Conservation (phyloP, 2,797 vertebrate species). For the Tragopan temminckii region DNA sequence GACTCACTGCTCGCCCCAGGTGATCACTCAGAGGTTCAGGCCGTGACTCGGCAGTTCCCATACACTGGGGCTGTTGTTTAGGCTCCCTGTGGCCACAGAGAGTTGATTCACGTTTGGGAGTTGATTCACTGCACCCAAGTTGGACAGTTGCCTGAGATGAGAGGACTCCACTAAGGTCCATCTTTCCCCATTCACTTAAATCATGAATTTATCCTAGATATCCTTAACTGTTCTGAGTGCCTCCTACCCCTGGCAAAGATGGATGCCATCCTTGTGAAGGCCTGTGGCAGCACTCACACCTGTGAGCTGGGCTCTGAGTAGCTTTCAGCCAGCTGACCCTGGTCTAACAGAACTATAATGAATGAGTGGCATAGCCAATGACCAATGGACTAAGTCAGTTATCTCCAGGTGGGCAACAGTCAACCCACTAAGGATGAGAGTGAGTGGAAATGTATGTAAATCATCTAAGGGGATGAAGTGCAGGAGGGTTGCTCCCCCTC, state of each 20-base stretch:
- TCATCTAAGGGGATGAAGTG: not conserved
- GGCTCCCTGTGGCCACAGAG: not conserved
- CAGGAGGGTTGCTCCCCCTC: not conserved
- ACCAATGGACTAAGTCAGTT: not conserved
- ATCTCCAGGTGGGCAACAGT: accelerated
- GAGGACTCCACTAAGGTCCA: not conserved
- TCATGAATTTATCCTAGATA: not conserved
- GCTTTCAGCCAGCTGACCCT: too few relatives aligned
- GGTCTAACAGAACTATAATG: not conserved
- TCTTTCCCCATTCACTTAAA: not conserved
- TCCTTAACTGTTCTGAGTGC: not conserved
- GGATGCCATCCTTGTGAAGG: accelerated
- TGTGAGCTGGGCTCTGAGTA: not conserved
- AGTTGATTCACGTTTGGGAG: not conserved
- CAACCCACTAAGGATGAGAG: too few relatives aligned
- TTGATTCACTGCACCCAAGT: not conserved
- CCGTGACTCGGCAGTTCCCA: too few relatives aligned
- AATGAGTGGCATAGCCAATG: not conserved
- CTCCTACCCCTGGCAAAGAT: not conserved
- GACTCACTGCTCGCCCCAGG: too few relatives aligned
- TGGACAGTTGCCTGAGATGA: not conserved
- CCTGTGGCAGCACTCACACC: not conserved
- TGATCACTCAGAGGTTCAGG: too few relatives aligned
- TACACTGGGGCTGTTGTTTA: not conserved
- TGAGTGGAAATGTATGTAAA: not conserved